phyloP scores from a whole-genome alignment of 2,113 vertebrate species.

The Perca schrenkii region DNA sequence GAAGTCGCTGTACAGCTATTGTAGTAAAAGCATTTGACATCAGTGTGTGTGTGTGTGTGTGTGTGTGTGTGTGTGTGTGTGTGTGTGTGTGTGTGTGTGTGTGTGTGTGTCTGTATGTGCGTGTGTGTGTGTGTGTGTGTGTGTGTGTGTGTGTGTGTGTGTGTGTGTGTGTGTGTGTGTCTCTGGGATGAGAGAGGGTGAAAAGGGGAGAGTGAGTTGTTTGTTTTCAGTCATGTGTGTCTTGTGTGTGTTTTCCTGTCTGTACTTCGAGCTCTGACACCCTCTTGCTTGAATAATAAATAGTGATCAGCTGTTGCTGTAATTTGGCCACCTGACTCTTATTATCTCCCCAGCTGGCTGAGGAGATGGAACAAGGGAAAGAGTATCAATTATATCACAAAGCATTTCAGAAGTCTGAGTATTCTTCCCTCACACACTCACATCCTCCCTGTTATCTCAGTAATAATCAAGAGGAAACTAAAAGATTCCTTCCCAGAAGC shows the following conservation, averaged over 20 bases:
- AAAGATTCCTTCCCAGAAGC: constrained; percentile 19
- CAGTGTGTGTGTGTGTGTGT: neutral
- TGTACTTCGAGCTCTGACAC: constrained; percentile 48
- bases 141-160: neutral
- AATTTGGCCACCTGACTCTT: constrained; percentile 62
- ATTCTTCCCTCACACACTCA: constrained; percentile 9
- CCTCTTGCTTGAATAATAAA: constrained; percentile 70
- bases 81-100: neutral
- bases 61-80: constrained; percentile 4
- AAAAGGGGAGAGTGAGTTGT: constrained; percentile 41
- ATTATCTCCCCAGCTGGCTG: constrained; percentile 41
- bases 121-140: neutral
- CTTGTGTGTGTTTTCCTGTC: constrained; percentile 38
- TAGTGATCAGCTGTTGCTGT: constrained; percentile 66
- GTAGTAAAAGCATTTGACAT: constrained; percentile 35
- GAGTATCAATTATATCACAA: constrained; percentile 22
- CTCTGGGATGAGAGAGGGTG: neutral
- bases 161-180: constrained; percentile 7
- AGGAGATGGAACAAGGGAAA: constrained; percentile 18
- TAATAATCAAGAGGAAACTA: constrained; percentile 6
- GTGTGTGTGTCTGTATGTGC: constrained; percentile 9
- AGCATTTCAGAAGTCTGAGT: constrained; percentile 24
- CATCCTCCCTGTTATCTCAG: constrained; percentile 11
- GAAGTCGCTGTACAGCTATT: constrained; percentile 48
- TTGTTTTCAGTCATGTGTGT: constrained; percentile 39